Conservation (phyloP, 2,888 invertebrate species). For the Trichopoda pennipes region DNA sequence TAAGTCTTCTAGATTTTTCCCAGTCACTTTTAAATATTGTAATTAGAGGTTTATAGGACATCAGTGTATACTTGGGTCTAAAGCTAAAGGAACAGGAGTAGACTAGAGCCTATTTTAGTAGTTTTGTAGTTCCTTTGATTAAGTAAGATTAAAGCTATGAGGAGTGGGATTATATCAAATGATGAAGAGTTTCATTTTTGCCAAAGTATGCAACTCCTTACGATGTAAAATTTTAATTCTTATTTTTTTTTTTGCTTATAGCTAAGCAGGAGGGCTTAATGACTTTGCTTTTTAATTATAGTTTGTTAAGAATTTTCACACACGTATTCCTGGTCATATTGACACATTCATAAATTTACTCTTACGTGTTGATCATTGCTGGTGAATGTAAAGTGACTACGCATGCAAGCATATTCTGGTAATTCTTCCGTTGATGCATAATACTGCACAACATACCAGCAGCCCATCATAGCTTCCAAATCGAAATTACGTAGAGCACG, state of each 20-base stretch:
- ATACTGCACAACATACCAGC: constrained; percentile 93
- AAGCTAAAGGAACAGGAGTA: too few species aligned
- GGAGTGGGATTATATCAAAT: too few species aligned
- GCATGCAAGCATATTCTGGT: constrained; percentile 92
- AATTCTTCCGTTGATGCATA: constrained; percentile 94
- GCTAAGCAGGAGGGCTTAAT: constrained; percentile 13
- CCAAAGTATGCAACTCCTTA: too few species aligned
- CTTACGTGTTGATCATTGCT: constrained; percentile 79
- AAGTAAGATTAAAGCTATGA: too few species aligned
- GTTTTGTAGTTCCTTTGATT: too few species aligned
- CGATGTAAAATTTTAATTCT: too few species aligned
- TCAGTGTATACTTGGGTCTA: too few species aligned
- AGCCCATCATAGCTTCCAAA: constrained; percentile 89
- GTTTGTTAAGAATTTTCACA: constrained; percentile 1
- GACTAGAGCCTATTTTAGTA: too few species aligned
- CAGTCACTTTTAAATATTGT: background rate
- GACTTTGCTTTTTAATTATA: background rate
- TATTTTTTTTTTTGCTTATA: background rate
- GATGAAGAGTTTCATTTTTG: background rate
- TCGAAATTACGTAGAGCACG: constrained; percentile 90
- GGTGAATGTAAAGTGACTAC: constrained; percentile 82
- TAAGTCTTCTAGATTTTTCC: constrained; percentile 22
- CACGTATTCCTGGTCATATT: background rate
- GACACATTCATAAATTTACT: constrained; percentile 39
- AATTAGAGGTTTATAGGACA: too few species aligned